A percentile compares a stretch with the other conserved stretches of the same genome.
Conservation (phyloP, 2,113 vertebrate genomes). For the Nerophis ophidion region DNA sequence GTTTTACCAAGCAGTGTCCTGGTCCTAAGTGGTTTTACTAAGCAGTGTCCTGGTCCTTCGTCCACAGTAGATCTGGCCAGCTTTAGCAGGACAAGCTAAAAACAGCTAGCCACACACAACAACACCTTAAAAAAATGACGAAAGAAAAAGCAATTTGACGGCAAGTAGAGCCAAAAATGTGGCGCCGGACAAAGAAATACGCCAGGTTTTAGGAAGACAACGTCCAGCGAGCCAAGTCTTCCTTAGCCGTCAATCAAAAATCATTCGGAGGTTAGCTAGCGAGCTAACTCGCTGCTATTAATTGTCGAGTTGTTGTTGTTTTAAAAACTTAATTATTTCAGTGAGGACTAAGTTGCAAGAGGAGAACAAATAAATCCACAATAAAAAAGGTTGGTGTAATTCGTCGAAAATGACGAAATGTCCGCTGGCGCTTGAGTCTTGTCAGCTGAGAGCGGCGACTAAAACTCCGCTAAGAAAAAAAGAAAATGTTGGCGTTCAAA, state of each 20-base stretch:
- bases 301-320: no score
- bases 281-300: no score
- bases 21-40: slow-evolving; percentile 31
- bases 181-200: slow-evolving; percentile 8
- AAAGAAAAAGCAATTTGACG: slow-evolving; percentile 6
- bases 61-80: slow-evolving; percentile 63
- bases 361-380: neutral
- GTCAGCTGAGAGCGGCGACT: slow-evolving; percentile 7
- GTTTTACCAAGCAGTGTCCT: neutral
- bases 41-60: slow-evolving; percentile 50
- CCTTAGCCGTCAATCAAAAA: slow-evolving; percentile 59
- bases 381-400: slow-evolving; percentile 4
- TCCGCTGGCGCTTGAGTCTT: slow-evolving; percentile 46
- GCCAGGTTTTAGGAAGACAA: slow-evolving; percentile 27
- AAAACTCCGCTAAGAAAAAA: slow-evolving; percentile 9
- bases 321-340: neutral
- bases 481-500: neutral
- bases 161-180: slow-evolving; percentile 24
- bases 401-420: slow-evolving; percentile 56
- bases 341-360: slow-evolving; percentile 14
- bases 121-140: neutral
- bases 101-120: slow-evolving; percentile 28
- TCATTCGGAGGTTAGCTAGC: slow-evolving; percentile 39
- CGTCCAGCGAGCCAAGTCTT: slow-evolving; percentile 33
- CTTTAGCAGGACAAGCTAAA: slow-evolving; percentile 52